Evolutionary conservation across 1,140 invertebrate genomes (phyloP), one percentile per base, ranked within the genome.

Genomic region (Ylistrum balloti): DNA sequence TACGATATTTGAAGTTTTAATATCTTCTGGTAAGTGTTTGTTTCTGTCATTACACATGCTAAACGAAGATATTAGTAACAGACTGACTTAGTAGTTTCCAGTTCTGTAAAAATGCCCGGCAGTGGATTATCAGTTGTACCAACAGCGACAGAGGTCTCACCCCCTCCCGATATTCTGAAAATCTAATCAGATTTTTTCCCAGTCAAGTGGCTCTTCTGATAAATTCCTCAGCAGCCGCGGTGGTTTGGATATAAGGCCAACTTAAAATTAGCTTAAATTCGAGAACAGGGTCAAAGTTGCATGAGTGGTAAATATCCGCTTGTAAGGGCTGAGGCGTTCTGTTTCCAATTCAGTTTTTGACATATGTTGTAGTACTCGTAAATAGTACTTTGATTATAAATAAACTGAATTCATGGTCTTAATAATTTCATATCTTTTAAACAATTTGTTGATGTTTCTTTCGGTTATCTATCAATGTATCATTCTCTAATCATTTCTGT

Each of bases 71-170:
- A 11, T 28, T 17, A 0, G 17, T 45, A 17, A 28, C 56, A 74
- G 13, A 2, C 1, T 74, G 9, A 28, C 22, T 17, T 0, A 17
- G 13, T 17, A 74, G 1, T 17, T 74, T 2, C 56, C n/a, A n/a
- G 17, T n/a, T 28, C 56, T 17, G 35, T 38, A 7, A 38, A 5
- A 5, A 13, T 7, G 35, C 13, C 2, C 56, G 5, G 56, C 22
- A n/a, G n/a, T 9, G 56, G 56, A 74, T 74, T 74, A 74, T 28
- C 13, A 74, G 22, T 11, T 9, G 2, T n/a, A 74, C 22, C 22
- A 74, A 17, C 41, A 74, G n/a, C n/a, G 56, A 74, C 56, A 74
- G 56, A 74, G 56, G 56, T 74, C 56, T 74, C 56, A n/a, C 56
- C 56, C 56, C 56, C 56, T 74, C 56, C 56, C 56, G 20, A 5